phyloP scores from a whole-genome alignment of 1,140 invertebrate species.

The Neoseiulus cucumeris region DNA sequence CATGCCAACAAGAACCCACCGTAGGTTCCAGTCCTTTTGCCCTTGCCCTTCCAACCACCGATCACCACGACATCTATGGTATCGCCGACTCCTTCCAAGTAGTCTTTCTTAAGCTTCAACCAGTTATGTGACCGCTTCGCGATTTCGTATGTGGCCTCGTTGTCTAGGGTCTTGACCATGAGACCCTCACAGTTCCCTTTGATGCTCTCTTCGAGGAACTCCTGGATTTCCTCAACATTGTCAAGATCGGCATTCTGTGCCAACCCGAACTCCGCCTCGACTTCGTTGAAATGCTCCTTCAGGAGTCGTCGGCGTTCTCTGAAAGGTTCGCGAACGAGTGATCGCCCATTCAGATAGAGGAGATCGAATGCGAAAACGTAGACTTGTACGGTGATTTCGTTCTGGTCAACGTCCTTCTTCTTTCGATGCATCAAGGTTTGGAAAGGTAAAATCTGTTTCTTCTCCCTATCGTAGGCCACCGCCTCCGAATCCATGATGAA shows the following conservation, averaged over 20 bases:
- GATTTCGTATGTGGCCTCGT: slow-evolving; percentile 90
- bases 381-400: slow-evolving; percentile 87
- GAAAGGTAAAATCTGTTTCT: slow-evolving; percentile 83
- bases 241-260: slow-evolving; percentile 59
- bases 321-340: slow-evolving; percentile 62
- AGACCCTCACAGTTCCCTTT: slow-evolving; percentile 93
- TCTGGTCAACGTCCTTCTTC: slow-evolving; percentile 71
- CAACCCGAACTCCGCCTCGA: slow-evolving; percentile 68
- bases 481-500: slow-evolving; percentile 92
- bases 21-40: slow-evolving; percentile 78
- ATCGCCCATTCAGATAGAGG: slow-evolving; percentile 72
- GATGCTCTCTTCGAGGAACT: slow-evolving; percentile 85
- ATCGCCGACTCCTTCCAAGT: slow-evolving; percentile 38
- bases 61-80: slow-evolving; percentile 62
- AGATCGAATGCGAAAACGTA: slow-evolving; percentile 96
- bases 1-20: slow-evolving; percentile 94
- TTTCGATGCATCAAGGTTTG: slow-evolving; percentile 90
- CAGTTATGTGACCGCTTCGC: slow-evolving; percentile 90
- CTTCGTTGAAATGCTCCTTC: slow-evolving; percentile 45
- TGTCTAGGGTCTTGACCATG: slow-evolving; percentile 91
- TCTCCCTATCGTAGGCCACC: slow-evolving; percentile 82
- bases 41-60: slow-evolving; percentile 79
- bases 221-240: slow-evolving; percentile 71
- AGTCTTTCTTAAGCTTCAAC: slow-evolving; percentile 58
- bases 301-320: slow-evolving; percentile 51